These are phyloP conservation scores for Pimpla rufipes DNA, from an alignment of 2,888 invertebrate genomes.

Conservation along the genomic window DNA sequence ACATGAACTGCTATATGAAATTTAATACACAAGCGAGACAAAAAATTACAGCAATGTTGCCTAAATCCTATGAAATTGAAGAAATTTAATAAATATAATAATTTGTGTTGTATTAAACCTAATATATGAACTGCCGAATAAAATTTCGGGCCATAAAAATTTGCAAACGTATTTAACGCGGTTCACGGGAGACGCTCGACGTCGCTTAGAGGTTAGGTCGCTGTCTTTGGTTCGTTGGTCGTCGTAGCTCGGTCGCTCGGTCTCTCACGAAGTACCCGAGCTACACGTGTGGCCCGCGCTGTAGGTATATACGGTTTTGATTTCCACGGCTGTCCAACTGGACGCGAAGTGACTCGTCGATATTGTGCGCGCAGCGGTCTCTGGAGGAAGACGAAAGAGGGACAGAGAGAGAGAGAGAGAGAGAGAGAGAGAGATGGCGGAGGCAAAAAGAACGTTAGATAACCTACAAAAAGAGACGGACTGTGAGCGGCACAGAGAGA, in stretches of 20 bases:
- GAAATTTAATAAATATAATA: no score
- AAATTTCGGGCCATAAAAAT: no score
- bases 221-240: not conserved
- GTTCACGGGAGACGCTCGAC: not conserved
- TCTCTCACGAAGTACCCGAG: not conserved
- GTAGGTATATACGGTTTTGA: constrained; percentile 40
- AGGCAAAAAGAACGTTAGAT: not conserved
- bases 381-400: constrained; percentile 20
- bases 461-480: constrained; percentile 13
- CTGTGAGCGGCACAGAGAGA: constrained; percentile 2
- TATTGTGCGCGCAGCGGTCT: constrained; percentile 60
- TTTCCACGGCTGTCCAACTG: constrained; percentile 58
- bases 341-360: constrained; percentile 67
- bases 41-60: no score
- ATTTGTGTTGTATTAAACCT: no score
- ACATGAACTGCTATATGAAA: no score
- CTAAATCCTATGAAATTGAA: no score
- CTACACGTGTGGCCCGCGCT: constrained; percentile 25
- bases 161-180: no score
- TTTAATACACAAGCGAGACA: no score
- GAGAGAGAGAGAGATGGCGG: constrained; percentile 23
- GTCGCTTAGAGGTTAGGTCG: not conserved
- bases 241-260: not conserved
- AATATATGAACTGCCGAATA: no score
- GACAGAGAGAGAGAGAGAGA: constrained; percentile 13